phyloP scores from a whole-genome alignment of 2,113 vertebrate genomes.

The Corythoichthys haematopterus region DNA sequence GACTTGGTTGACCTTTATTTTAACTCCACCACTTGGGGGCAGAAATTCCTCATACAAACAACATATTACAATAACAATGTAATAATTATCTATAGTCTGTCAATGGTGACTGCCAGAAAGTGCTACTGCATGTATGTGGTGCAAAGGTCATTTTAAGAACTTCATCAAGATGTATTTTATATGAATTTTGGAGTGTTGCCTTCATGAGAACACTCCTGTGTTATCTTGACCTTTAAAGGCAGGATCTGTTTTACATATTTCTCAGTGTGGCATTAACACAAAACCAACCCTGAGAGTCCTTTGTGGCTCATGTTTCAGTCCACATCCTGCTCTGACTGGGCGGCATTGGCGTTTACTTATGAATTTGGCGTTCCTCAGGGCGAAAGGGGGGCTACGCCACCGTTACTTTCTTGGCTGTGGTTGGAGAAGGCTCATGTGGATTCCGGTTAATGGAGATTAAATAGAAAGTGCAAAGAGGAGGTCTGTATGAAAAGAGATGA shows the following conservation, averaged over 20 bases:
- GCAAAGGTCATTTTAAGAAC: neutral
- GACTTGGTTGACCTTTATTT: too few species aligned
- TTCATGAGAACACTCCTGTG: constrained; percentile 22
- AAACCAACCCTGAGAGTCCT: constrained; percentile 30
- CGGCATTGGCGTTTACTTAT: constrained; percentile 42
- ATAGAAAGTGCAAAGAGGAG: constrained; percentile 14
- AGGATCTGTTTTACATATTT: constrained; percentile 40
- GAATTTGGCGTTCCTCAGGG: constrained; percentile 47
- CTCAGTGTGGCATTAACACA: constrained; percentile 40
- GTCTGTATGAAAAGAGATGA: constrained; percentile 6
- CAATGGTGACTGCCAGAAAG: neutral
- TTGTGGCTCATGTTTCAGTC: constrained; percentile 41
- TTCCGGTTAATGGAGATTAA: constrained; percentile 18
- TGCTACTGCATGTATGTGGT: neutral
- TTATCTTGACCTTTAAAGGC: constrained; percentile 41
- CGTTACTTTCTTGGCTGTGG: constrained; percentile 23
- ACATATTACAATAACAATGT: neutral
- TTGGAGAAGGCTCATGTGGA: constrained; percentile 27
- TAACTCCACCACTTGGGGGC: too few species aligned
- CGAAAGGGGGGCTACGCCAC: constrained; percentile 20
- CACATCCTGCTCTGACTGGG: constrained; percentile 39
- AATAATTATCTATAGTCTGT: neutral
- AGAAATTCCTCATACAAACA: neutral
- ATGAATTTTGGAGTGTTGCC: constrained; percentile 20
- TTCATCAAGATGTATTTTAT: constrained; percentile 6